Conservation (phyloP, 2,888 invertebrate species). For the Tethea ocularis region DNA sequence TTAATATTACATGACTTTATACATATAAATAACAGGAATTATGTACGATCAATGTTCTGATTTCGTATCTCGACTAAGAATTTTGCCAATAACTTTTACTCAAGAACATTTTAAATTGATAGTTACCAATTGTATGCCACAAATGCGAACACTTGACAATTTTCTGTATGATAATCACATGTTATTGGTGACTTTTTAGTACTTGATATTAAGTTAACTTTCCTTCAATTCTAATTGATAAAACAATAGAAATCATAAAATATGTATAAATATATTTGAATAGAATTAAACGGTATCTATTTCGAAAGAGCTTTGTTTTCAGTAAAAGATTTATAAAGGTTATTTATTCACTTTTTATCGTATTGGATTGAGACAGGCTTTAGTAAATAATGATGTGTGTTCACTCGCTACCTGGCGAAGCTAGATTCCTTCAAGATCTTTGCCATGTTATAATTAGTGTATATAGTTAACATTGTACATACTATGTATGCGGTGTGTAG, state of each 20-base stretch:
- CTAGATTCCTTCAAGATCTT: slow-evolving; percentile 52
- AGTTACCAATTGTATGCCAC: slow-evolving; percentile 67
- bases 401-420: slow-evolving; percentile 43
- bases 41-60: slow-evolving; percentile 1
- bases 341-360: no score
- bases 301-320: slow-evolving; percentile 18
- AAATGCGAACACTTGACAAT: not conserved
- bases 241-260: not conserved
- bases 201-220: not conserved
- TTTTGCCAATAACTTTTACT: slow-evolving; percentile 38
- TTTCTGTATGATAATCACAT: not conserved
- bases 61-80: slow-evolving; percentile 29
- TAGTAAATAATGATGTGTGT: slow-evolving; percentile 42
- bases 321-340: slow-evolving; percentile 16
- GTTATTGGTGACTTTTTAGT: not conserved
- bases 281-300: slow-evolving; percentile 17
- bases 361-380: no score
- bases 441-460: slow-evolving; percentile 72
- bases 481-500: slow-evolving; percentile 80
- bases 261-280: not conserved
- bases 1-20: not conserved
- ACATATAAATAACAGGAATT: not conserved
- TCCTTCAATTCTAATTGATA: not conserved
- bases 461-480: slow-evolving; percentile 79
- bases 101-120: slow-evolving; percentile 66